A percentile compares a stretch with the other conserved stretches of the same genome.
Evolutionary conservation across 2,888 invertebrate genomes (phyloP).

Genomic region (Pterostichus madidus): DNA sequence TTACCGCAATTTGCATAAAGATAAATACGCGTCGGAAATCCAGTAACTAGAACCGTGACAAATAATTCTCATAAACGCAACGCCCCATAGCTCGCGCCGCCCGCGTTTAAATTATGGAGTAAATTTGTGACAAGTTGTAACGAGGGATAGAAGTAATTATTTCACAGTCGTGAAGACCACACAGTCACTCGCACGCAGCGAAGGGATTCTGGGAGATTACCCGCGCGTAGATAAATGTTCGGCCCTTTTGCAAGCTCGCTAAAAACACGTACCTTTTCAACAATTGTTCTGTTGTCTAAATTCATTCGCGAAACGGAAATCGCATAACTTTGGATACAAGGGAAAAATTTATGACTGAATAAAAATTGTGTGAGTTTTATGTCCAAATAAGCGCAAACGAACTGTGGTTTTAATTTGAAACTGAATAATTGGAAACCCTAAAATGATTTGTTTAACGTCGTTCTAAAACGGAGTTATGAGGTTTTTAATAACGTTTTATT

Average conservation of each 20-base stretch:
- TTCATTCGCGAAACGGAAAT: conserved; percentile 5
- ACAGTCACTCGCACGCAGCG: neutral
- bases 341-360: conserved; percentile 17
- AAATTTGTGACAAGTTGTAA: conserved; percentile 60
- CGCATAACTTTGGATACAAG: conserved; percentile 10
- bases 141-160: conserved; percentile 57
- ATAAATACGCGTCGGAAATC: conserved; percentile 19
- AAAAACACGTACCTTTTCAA: conserved; percentile 16
- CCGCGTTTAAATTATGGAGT: conserved; percentile 49
- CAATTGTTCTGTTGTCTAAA: conserved; percentile 16
- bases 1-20: conserved; percentile 36
- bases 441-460: neutral
- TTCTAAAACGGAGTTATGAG: neutral
- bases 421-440: neutral
- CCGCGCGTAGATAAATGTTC: conserved; percentile 37
- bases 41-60: conserved; percentile 19
- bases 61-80: conserved; percentile 33
- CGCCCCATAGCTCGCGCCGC: neutral
- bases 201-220: conserved; percentile 33
- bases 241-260: conserved; percentile 23
- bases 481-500: neutral
- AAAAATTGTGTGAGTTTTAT: neutral
- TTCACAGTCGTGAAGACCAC: conserved; percentile 23
- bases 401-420: conserved; percentile 2
- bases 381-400: neutral